phyloP scores from a whole-genome alignment of 2,113 vertebrate genomes.

The Pseudorhombus dupliciocellatus region DNA sequence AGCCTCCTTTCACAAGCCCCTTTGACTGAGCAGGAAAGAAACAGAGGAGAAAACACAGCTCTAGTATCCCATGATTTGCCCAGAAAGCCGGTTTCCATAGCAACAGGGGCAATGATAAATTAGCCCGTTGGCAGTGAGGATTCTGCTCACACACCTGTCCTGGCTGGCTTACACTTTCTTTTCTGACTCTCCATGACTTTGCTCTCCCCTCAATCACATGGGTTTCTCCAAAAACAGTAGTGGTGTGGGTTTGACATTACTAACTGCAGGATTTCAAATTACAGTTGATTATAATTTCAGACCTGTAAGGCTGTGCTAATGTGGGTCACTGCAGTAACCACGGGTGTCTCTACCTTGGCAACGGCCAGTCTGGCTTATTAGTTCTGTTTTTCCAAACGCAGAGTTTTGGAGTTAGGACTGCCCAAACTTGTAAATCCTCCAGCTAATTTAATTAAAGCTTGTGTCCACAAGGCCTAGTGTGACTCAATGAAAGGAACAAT shows the following conservation, averaged over 20 bases:
- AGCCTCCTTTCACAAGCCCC: slow-evolving; percentile 67
- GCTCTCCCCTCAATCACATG: not conserved
- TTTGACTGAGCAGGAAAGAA: slow-evolving; percentile 52
- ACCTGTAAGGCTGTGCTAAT: not conserved
- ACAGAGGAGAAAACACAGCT: slow-evolving; percentile 63
- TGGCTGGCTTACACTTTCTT: slow-evolving; percentile 52
- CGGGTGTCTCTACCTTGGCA: slow-evolving; percentile 10
- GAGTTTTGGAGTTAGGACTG: slow-evolving; percentile 19
- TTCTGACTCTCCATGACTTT: slow-evolving; percentile 25
- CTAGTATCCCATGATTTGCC: slow-evolving; percentile 77
- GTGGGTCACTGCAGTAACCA: too few relatives aligned
- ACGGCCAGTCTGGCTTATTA: slow-evolving; percentile 9
- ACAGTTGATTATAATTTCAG: not conserved
- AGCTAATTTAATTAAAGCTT: slow-evolving; percentile 64
- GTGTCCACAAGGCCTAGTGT: slow-evolving; percentile 46
- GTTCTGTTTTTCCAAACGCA: slow-evolving; percentile 30
- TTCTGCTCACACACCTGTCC: slow-evolving; percentile 81
- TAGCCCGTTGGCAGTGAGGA: slow-evolving; percentile 82
- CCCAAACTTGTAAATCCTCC: slow-evolving; percentile 49
- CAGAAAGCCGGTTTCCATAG: slow-evolving; percentile 83
- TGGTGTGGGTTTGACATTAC: not conserved
- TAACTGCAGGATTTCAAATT: not conserved
- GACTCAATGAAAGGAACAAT: slow-evolving; percentile 45
- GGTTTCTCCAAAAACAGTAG: not conserved
- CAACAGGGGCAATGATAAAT: slow-evolving; percentile 86